Conservation (phyloP, 2,797 vertebrate genomes). For the Betta splendens region DNA sequence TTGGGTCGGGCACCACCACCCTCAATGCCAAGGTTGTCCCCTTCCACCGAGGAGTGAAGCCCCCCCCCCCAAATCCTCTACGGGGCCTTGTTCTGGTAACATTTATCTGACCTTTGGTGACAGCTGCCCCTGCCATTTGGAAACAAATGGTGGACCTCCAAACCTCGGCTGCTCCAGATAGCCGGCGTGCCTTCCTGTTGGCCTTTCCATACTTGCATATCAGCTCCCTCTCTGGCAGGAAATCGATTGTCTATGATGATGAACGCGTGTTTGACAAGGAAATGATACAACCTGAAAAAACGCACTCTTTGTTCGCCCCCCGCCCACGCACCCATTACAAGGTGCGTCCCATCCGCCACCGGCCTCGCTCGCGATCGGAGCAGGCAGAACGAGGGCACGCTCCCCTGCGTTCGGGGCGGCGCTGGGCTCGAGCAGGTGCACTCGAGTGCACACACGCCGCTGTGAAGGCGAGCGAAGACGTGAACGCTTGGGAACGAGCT, state of each 20-base stretch:
- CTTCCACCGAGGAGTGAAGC: slow-evolving; percentile 42
- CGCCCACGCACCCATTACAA: neutral
- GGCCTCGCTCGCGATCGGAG: slow-evolving; percentile 49
- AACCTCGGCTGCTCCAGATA: slow-evolving; percentile 31
- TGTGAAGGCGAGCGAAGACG: slow-evolving; percentile 2
- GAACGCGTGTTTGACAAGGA: slow-evolving; percentile 3
- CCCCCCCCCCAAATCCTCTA: slow-evolving; percentile 36
- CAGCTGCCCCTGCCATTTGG: slow-evolving; percentile 73
- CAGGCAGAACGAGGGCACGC: slow-evolving; percentile 67
- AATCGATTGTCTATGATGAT: slow-evolving; percentile 38
- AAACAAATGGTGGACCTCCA: slow-evolving; percentile 63
- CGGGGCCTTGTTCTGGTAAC: slow-evolving; percentile 71
- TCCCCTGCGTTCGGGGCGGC: slow-evolving; percentile 18
- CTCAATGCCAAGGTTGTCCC: slow-evolving; percentile 20
- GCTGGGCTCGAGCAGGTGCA: slow-evolving; percentile 28
- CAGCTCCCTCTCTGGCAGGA: slow-evolving; percentile 19
- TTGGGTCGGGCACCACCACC: slow-evolving; percentile 7
- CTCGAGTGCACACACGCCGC: slow-evolving; percentile 3
- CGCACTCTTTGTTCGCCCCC: too few species aligned
- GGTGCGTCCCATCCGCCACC: neutral
- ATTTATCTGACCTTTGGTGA: slow-evolving; percentile 78
- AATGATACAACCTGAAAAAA: neutral
- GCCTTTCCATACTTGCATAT: slow-evolving; percentile 47
- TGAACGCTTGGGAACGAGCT: slow-evolving; percentile 14
- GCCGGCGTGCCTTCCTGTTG: slow-evolving; percentile 53